phyloP scores from a whole-genome alignment of 1,140 invertebrate species.

The Hylaeus anthracinus region DNA sequence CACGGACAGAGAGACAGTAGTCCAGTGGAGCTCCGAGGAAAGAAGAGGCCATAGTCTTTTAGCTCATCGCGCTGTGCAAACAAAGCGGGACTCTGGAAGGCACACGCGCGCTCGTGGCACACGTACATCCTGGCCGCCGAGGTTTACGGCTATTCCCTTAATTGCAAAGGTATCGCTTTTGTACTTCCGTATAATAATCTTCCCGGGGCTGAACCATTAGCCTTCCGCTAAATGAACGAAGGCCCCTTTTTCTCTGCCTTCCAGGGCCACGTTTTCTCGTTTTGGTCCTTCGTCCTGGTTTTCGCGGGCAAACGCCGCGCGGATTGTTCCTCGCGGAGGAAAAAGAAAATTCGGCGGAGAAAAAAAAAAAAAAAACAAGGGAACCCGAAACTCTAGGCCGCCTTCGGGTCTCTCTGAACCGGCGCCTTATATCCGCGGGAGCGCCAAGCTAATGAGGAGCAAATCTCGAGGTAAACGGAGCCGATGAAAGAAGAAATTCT shows the following conservation, averaged over 20 bases:
- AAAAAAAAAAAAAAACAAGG: slow-evolving; percentile 1
- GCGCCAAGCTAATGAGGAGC: slow-evolving; percentile 68
- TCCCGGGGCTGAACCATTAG: slow-evolving; percentile 69
- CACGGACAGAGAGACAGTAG: slow-evolving; percentile 45
- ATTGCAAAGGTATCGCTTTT: slow-evolving; percentile 68
- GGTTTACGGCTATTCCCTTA: slow-evolving; percentile 56
- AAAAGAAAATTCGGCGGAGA: neutral
- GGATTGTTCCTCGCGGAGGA: slow-evolving; percentile 55
- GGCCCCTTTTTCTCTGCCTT: slow-evolving; percentile 29
- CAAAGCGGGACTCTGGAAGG: slow-evolving; percentile 57
- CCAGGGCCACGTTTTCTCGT: slow-evolving; percentile 36
- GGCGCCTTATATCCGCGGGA: slow-evolving; percentile 31
- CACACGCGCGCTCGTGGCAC: neutral
- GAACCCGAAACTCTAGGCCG: slow-evolving; percentile 14
- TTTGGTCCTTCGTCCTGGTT: slow-evolving; percentile 51
- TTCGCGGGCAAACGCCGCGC: slow-evolving; percentile 44
- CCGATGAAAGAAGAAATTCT: slow-evolving; percentile 10
- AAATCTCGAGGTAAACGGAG: slow-evolving; percentile 71
- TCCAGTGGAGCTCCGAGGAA: slow-evolving; percentile 36
- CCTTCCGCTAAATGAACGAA: slow-evolving; percentile 68
- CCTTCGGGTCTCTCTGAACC: slow-evolving; percentile 35
- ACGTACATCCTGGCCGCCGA: slow-evolving; percentile 31
- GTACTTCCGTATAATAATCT: slow-evolving; percentile 74
- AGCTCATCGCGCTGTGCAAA: slow-evolving; percentile 54
- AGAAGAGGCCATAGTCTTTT: slow-evolving; percentile 49